These are phyloP conservation scores for Pungitius pungitius DNA, from an alignment of 2,113 vertebrate genomes.

Conservation along the genomic window DNA sequence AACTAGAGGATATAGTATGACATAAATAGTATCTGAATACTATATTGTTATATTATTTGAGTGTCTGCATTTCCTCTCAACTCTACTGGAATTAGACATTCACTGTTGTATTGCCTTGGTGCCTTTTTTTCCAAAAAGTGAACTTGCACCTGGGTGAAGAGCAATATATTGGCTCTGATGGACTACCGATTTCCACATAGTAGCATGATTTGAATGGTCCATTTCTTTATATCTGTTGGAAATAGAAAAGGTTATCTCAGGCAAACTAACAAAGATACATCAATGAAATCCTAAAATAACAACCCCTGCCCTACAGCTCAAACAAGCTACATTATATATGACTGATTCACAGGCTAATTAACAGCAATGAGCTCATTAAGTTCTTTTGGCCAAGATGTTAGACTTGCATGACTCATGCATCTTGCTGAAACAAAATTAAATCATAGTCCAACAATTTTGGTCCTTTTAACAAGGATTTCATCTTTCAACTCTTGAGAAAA, in stretches of 20 bases:
- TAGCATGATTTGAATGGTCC: not conserved
- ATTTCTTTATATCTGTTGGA: not conserved
- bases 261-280: not conserved
- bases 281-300: not conserved
- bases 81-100: not conserved
- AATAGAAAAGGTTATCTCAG: not conserved
- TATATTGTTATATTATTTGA: not conserved
- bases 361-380: not conserved
- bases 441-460: not conserved
- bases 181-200: not conserved
- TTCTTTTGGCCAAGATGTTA: not conserved
- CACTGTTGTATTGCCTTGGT: not conserved
- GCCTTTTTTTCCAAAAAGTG: not conserved
- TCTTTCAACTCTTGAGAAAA: not conserved
- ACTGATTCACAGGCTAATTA: not conserved
- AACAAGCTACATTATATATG: not conserved
- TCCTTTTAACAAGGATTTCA: not conserved
- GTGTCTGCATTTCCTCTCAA: not conserved
- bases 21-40: not conserved
- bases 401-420: not conserved
- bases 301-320: not conserved
- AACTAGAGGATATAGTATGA: slow-evolving; percentile 13
- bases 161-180: not conserved
- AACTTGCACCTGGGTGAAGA: not conserved
- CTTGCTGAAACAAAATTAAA: not conserved